Evolutionary conservation across 2,797 vertebrate genomes (phyloP).

Genomic region (Glossophaga mutica): DNA sequence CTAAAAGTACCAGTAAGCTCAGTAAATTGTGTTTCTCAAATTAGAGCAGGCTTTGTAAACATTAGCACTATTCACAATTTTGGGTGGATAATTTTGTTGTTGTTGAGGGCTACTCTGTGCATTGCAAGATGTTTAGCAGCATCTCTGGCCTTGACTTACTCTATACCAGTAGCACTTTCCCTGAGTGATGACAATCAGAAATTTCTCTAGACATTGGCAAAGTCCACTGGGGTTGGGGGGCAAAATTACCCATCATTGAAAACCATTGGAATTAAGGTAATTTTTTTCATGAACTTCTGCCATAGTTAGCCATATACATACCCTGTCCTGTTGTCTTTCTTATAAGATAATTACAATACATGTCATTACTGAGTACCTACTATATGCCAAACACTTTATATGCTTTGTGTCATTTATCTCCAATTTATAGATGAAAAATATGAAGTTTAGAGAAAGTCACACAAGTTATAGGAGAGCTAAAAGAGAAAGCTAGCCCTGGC

Average conservation of each 20-base stretch:
- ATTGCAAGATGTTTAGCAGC: neutral
- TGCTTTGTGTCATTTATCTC: neutral
- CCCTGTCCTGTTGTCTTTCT: neutral
- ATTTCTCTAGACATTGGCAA: neutral
- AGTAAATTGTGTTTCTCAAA: constrained; percentile 10
- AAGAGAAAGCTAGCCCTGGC: neutral
- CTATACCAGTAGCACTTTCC: neutral
- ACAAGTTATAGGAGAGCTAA: neutral
- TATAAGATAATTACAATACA: neutral
- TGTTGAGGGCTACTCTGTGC: neutral
- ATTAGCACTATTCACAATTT: neutral
- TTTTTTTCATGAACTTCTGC: neutral
- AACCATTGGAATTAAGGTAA: neutral
- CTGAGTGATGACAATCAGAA: neutral
- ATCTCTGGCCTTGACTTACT: neutral
- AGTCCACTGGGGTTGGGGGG: neutral
- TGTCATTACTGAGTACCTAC: neutral
- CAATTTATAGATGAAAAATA: neutral
- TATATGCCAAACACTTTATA: neutral
- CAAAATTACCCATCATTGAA: neutral
- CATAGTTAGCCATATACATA: neutral
- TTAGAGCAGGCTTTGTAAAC: neutral
- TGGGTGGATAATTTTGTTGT: neutral
- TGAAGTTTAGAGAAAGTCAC: neutral
- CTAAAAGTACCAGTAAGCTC: neutral